A percentile compares a stretch with the other conserved stretches of the same genome.
phyloP scores from a whole-genome alignment of 1,140 invertebrate genomes.

The Cotesia chilonis region DNA sequence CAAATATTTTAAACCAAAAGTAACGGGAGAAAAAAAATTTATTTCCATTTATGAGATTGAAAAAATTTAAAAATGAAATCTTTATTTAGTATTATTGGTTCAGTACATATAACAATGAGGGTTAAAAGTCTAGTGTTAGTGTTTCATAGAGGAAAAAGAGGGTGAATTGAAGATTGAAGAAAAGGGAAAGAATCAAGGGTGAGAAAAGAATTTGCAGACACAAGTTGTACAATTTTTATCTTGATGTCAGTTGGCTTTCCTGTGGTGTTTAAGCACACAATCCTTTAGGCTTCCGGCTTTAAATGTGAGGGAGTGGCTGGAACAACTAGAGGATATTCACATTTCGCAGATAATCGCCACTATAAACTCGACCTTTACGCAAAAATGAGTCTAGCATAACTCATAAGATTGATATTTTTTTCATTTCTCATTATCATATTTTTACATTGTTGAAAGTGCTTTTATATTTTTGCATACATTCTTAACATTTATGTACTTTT shows the following conservation, averaged over 20 bases:
- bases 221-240: neutral
- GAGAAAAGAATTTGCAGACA: constrained; percentile 5
- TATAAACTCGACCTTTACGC: constrained; percentile 17
- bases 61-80: too few relatives aligned
- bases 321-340: constrained; percentile 4
- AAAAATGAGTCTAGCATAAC: neutral
- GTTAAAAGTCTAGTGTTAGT: constrained; percentile 3
- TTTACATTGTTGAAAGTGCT: neutral
- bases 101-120: too few relatives aligned
- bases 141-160: neutral
- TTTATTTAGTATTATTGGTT: too few relatives aligned
- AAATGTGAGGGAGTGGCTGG: constrained; percentile 7
- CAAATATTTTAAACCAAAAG: too few relatives aligned
- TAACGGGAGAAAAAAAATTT: too few relatives aligned
- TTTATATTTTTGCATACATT: too few relatives aligned
- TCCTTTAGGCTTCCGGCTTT: constrained; percentile 23
- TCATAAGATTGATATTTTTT: constrained; percentile 4
- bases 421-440: constrained; percentile 3
- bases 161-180: constrained; percentile 1
- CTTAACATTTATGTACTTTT: too few relatives aligned
- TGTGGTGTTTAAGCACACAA: constrained; percentile 6
- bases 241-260: constrained; percentile 9
- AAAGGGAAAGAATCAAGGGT: neutral
- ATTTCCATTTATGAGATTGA: too few relatives aligned
- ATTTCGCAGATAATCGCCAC: constrained; percentile 24